phyloP scores from a whole-genome alignment of 2,797 vertebrate species.

The Syncerus caffer region DNA sequence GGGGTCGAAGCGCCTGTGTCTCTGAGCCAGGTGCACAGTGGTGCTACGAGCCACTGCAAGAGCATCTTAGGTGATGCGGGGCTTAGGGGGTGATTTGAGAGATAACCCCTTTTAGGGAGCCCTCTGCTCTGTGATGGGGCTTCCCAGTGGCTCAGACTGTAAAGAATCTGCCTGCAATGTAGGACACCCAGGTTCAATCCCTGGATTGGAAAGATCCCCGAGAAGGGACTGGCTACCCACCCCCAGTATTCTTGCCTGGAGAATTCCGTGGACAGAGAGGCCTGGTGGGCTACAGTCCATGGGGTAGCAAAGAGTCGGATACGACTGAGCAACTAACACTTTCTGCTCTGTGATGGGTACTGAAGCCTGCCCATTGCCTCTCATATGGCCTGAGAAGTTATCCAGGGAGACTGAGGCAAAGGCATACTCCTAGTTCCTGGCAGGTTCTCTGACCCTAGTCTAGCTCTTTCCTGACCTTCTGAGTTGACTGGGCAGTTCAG shows the following conservation, averaged over 20 bases:
- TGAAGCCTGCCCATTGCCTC: not conserved
- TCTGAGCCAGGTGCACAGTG: rapidly evolving
- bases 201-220: not conserved
- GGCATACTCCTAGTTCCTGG: rapidly evolving
- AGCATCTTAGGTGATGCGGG: rapidly evolving
- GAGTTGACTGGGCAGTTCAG: not conserved
- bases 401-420: not conserved
- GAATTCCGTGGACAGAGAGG: not conserved
- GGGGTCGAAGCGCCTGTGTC: not conserved
- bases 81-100: not conserved
- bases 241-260: not conserved
- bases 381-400: not conserved
- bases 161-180: not conserved
- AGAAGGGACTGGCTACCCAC: not conserved
- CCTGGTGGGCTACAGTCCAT: not conserved
- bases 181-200: not conserved
- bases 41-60: not conserved
- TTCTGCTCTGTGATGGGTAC: not conserved
- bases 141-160: not conserved
- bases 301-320: rapidly evolving
- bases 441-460: not conserved
- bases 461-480: not conserved
- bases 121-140: not conserved
- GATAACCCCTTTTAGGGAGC: not conserved
- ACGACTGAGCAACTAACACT: not conserved